Conservation (phyloP, 2,113 vertebrate genomes). For the Cranoglanis bouderius region DNA sequence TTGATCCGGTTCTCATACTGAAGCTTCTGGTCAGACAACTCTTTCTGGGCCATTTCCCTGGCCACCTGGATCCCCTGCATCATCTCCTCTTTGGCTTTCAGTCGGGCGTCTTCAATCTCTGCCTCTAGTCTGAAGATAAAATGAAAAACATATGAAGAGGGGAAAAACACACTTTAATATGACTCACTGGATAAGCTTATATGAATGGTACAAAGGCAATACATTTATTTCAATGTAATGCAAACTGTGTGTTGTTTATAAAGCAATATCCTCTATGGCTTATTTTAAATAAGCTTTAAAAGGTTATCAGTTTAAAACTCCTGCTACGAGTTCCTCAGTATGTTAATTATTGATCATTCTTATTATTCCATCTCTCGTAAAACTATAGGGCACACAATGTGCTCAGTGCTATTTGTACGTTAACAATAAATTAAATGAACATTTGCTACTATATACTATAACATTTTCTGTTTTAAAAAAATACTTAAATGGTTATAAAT, state of each 20-base stretch:
- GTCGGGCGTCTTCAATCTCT: conserved; percentile 88
- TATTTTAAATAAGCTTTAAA: background rate
- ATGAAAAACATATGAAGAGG: background rate
- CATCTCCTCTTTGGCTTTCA: conserved; percentile 93
- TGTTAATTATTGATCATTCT: background rate
- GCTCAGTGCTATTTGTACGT: background rate
- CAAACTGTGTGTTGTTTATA: background rate
- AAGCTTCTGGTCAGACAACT: conserved; percentile 82
- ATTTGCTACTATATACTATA: background rate
- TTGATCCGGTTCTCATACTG: conserved; percentile 83
- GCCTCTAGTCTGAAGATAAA: conserved; percentile 79
- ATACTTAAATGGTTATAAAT: background rate
- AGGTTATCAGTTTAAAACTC: background rate
- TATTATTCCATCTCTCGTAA: background rate
- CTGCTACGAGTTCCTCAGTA: background rate
- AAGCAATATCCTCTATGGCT: background rate
- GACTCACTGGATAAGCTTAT: background rate
- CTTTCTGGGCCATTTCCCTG: conserved; percentile 88
- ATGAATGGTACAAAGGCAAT: background rate
- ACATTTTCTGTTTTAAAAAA: background rate
- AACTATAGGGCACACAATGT: background rate
- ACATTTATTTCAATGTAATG: background rate
- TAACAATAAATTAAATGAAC: background rate
- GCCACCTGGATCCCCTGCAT: conserved; percentile 92
- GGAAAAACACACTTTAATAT: background rate